These are phyloP conservation scores for Polypterus senegalus DNA, from an alignment of 2,113 vertebrate genomes.

Conservation along the genomic window DNA sequence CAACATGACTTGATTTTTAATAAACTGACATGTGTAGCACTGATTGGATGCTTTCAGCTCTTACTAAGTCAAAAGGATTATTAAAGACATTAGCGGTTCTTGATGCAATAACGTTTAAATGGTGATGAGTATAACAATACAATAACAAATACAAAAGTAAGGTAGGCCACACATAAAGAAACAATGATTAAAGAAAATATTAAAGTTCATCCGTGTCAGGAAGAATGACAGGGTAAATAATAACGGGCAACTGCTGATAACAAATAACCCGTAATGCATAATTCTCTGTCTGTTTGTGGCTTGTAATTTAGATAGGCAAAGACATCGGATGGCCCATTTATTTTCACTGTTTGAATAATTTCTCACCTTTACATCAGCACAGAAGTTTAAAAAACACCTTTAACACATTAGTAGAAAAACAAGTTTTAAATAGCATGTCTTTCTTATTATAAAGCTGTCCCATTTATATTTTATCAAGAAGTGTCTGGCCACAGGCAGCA, in stretches of 20 bases:
- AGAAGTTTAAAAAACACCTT: conserved; percentile 10
- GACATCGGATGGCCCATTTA: conserved; percentile 8
- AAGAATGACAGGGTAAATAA: background rate
- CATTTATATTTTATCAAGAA: conserved; percentile 31
- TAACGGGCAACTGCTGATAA: conserved; percentile 7
- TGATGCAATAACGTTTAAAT: too few relatives aligned
- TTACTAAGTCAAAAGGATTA: too few relatives aligned
- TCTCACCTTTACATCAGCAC: conserved; percentile 19
- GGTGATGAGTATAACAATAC: too few relatives aligned
- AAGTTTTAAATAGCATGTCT: conserved; percentile 10
- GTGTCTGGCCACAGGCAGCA: conserved; percentile 21
- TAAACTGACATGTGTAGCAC: too few relatives aligned
- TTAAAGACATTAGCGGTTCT: too few relatives aligned
- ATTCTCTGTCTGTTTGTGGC: conserved; percentile 14
- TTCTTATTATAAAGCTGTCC: conserved; percentile 16
- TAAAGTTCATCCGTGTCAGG: conserved; percentile 3
- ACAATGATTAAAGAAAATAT: background rate
- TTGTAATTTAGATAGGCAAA: conserved; percentile 17
- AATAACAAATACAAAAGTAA: too few relatives aligned
- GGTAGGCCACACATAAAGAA: too few relatives aligned
- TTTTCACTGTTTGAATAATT: conserved; percentile 13
- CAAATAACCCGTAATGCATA: conserved; percentile 13
- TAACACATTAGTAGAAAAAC: conserved; percentile 11
- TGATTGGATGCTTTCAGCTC: too few relatives aligned
- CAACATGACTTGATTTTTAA: too few relatives aligned